phyloP scores from a whole-genome alignment of 2,797 vertebrate species.

The Anguilla pacifica region DNA sequence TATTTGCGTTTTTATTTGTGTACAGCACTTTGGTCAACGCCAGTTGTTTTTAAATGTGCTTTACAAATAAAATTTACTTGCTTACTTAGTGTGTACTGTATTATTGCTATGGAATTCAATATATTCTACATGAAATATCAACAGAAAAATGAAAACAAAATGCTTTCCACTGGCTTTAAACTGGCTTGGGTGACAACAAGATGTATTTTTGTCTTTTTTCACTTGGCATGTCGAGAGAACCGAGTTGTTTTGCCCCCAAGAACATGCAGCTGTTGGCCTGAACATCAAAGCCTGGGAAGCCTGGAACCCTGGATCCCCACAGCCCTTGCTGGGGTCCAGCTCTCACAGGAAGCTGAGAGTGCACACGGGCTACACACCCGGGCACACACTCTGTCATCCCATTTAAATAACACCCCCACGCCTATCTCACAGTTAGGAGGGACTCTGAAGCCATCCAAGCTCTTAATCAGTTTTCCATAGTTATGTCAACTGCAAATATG shows the following conservation, averaged over 20 bases:
- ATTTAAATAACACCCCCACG: not conserved
- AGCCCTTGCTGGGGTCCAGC: not conserved
- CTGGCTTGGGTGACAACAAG: not conserved
- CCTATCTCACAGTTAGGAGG: not conserved
- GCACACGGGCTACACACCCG: not conserved
- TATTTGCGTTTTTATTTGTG: too few relatives aligned
- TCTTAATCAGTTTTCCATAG: not conserved
- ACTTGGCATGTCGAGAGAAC: not conserved
- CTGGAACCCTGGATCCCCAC: not conserved
- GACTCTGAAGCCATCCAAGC: not conserved
- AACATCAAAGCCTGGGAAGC: not conserved
- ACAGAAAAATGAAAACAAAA: not conserved
- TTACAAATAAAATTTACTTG: too few relatives aligned
- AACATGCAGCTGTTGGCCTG: not conserved
- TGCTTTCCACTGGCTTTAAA: not conserved
- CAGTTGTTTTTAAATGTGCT: too few relatives aligned
- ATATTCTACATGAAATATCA: not conserved
- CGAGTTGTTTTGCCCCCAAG: not conserved
- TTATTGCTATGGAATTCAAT: not conserved
- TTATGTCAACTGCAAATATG: conserved; percentile 25
- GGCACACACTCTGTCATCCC: not conserved
- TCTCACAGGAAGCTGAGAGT: not conserved
- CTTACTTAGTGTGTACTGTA: too few relatives aligned
- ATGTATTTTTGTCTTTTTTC: not conserved
- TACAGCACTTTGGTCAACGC: too few relatives aligned